A percentile compares a stretch with the other conserved stretches of the same genome.
Evolutionary conservation across 1,140 invertebrate species (phyloP).

Genomic region (Apis florea): DNA sequence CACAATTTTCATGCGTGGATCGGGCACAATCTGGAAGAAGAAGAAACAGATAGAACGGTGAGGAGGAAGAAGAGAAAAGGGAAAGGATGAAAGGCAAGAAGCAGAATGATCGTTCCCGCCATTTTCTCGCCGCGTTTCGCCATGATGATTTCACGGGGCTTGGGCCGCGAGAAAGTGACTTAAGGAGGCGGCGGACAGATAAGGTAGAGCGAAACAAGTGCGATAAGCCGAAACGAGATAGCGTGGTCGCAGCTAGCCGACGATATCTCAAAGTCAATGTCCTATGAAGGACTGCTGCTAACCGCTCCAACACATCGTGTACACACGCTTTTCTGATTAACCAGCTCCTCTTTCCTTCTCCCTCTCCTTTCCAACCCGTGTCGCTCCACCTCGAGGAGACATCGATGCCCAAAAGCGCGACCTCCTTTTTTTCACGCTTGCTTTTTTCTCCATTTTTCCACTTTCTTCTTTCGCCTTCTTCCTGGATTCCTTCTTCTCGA

Average conservation of each 20-base stretch:
- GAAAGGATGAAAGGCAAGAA: too few relatives aligned
- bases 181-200: conserved; percentile 66
- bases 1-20: too few relatives aligned
- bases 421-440: too few relatives aligned
- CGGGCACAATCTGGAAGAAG: too few relatives aligned
- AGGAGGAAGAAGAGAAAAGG: too few relatives aligned
- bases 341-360: conserved; percentile 10
- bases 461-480: too few relatives aligned
- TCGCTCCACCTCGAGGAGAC: neutral
- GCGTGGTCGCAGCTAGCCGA: conserved; percentile 69
- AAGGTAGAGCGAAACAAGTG: conserved; percentile 74
- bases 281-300: conserved; percentile 78
- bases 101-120: neutral
- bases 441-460: too few relatives aligned
- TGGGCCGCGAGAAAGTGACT: conserved; percentile 57
- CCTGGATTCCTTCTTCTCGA: too few relatives aligned
- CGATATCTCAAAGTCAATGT: conserved; percentile 81
- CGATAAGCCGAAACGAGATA: conserved; percentile 78
- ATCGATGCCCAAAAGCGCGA: too few relatives aligned
- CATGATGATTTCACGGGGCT: conserved; percentile 57
- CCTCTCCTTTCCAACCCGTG: neutral
- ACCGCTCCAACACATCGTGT: conserved; percentile 41
- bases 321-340: conserved; percentile 52
- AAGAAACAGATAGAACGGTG: too few relatives aligned
- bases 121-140: neutral